These are phyloP conservation scores for Panthera uncia DNA, from an alignment of 2,113 vertebrate species.

Conservation along the genomic window DNA sequence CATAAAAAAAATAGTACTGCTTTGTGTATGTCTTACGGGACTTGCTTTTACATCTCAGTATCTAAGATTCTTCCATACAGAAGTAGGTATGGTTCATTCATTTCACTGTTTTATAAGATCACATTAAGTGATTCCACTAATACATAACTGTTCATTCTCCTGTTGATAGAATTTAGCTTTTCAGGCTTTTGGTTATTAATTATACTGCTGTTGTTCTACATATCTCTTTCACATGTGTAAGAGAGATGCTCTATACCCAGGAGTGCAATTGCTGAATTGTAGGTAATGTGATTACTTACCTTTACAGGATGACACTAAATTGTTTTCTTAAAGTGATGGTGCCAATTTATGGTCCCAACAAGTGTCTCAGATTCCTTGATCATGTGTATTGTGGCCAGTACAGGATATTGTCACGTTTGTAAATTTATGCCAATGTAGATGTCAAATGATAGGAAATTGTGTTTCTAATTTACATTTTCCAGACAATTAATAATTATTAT, in stretches of 20 bases:
- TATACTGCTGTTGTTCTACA: background rate
- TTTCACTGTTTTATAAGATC: background rate
- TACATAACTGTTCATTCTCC: background rate
- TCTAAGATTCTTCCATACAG: background rate
- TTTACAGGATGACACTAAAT: background rate
- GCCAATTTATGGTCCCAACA: background rate
- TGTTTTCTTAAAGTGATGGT: background rate
- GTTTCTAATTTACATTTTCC: constrained; percentile 32
- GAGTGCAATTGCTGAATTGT: background rate
- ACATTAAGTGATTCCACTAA: background rate
- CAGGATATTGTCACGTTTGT: background rate
- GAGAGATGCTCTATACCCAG: background rate
- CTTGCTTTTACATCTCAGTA: background rate
- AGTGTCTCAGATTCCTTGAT: background rate
- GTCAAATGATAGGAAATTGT: constrained; percentile 6
- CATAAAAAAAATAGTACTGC: background rate
- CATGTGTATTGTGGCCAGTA: background rate
- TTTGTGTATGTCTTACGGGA: background rate
- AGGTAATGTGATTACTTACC: background rate
- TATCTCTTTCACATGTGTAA: background rate
- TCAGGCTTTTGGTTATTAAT: background rate
- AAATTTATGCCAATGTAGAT: background rate
- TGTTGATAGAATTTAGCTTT: background rate
- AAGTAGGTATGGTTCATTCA: background rate
- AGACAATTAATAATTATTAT: constrained; percentile 30